Evolutionary conservation across 2,888 invertebrate species (phyloP).

Genomic region (Elmis aenea): DNA sequence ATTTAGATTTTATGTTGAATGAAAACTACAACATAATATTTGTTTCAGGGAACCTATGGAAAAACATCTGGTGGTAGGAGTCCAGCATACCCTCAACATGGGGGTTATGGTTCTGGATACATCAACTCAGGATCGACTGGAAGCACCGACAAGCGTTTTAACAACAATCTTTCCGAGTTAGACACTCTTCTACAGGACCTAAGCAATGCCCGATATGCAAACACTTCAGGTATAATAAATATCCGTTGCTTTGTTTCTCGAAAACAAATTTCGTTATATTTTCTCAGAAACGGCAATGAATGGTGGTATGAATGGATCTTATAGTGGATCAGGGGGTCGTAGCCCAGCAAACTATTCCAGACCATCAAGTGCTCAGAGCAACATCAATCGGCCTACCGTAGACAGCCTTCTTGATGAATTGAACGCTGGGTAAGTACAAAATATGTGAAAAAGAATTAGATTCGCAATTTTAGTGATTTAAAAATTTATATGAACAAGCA

Average conservation of each 20-base stretch:
- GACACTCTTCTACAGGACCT: slow-evolving; percentile 89
- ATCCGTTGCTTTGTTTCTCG: too few species aligned
- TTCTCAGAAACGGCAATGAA: too few species aligned
- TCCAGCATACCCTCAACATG: slow-evolving; percentile 11
- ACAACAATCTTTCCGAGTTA: slow-evolving; percentile 81
- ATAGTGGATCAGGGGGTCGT: slow-evolving; percentile 38
- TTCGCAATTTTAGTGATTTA: too few species aligned
- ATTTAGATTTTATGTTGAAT: too few species aligned
- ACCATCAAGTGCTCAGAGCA: slow-evolving; percentile 43
- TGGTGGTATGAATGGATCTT: slow-evolving; percentile 34
- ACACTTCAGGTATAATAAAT: slow-evolving; percentile 11
- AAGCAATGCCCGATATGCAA: slow-evolving; percentile 59
- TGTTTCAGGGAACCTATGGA: slow-evolving; percentile 43
- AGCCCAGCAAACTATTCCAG: slow-evolving; percentile 41
- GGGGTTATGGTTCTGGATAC: slow-evolving; percentile 22
- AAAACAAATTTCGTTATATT: too few species aligned
- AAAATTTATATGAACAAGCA: background rate
- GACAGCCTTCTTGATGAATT: slow-evolving; percentile 88
- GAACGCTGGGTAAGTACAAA: slow-evolving; percentile 73
- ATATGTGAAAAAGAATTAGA: too few species aligned
- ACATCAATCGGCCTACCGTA: slow-evolving; percentile 67
- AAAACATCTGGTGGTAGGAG: slow-evolving; percentile 29
- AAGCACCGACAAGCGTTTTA: slow-evolving; percentile 45
- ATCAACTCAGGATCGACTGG: slow-evolving; percentile 34
- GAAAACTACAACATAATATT: too few species aligned